phyloP scores from a whole-genome alignment of 2,888 invertebrate genomes.

The Micropterix aruncella region DNA sequence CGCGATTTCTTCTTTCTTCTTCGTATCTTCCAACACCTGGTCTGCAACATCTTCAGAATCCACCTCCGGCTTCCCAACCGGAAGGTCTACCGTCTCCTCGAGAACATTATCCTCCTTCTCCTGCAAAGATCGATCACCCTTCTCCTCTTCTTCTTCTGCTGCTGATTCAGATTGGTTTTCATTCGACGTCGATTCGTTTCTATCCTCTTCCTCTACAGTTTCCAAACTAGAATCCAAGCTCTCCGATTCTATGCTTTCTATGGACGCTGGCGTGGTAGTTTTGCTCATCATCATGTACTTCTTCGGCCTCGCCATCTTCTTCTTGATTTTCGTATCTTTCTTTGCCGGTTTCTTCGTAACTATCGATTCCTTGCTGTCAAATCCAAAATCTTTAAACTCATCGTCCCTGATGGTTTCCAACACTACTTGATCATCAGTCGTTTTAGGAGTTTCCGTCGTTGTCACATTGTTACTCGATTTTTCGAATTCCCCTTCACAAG shows the following conservation, averaged over 20 bases:
- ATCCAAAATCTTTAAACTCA: not conserved
- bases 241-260: not conserved
- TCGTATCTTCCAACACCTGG: not conserved
- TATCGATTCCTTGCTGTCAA: not conserved
- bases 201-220: too few relatives aligned
- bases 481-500: too few relatives aligned
- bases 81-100: too few relatives aligned
- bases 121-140: too few relatives aligned
- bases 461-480: too few relatives aligned
- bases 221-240: too few relatives aligned
- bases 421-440: too few relatives aligned
- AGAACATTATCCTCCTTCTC: too few relatives aligned
- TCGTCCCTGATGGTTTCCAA: too few relatives aligned
- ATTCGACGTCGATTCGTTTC: not conserved
- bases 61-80: too few relatives aligned
- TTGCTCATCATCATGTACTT: not conserved
- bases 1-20: not conserved
- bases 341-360: not conserved
- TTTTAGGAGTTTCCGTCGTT: too few relatives aligned
- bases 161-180: not conserved
- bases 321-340: not conserved
- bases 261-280: not conserved
- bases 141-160: not conserved
- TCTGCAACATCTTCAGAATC: not conserved
- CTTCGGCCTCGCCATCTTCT: not conserved